Percentiles rank a stretch among this genome's conserved stretches.
Evolutionary conservation across 2,888 invertebrate genomes (phyloP).

Genomic region (Euclidia mi): DNA sequence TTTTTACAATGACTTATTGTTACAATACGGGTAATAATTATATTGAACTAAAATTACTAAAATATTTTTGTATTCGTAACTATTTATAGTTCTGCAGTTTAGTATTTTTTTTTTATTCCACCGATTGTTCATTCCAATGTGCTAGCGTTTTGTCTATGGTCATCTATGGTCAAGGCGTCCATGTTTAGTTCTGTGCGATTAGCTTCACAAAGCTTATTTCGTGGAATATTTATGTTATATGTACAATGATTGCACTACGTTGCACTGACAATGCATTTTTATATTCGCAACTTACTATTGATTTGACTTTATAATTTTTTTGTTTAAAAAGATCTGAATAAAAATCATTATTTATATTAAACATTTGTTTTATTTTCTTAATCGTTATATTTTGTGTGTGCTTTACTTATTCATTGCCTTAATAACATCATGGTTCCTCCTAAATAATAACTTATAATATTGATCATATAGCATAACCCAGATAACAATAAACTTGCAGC

Average conservation of each 20-base stretch:
- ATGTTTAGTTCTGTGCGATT: conserved; percentile 67
- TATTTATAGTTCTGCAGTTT: conserved; percentile 43
- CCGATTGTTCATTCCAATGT: conserved; percentile 69
- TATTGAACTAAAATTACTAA: conserved; percentile 48
- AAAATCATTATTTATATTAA: conserved; percentile 59
- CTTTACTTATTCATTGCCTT: no score
- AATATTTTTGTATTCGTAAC: conserved; percentile 51
- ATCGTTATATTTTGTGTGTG: not conserved
- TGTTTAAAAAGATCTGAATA: conserved; percentile 81
- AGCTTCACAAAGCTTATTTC: conserved; percentile 44
- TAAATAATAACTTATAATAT: no score
- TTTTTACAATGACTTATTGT: conserved; percentile 32
- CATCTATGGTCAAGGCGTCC: conserved; percentile 40
- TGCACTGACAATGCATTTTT: conserved; percentile 81
- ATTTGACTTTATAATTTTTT: conserved; percentile 61
- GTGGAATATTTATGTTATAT: conserved; percentile 49
- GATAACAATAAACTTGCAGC: no score
- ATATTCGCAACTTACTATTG: conserved; percentile 58
- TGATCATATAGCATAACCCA: no score
- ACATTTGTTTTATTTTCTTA: conserved; percentile 22
- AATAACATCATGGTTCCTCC: no score
- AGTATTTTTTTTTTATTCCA: conserved; percentile 60
- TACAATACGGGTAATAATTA: conserved; percentile 52
- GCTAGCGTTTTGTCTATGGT: conserved; percentile 51
- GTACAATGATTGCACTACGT: conserved; percentile 63